Base-by-base conservation (phyloP, 2,888 invertebrate species). In the Parnassius apollo region DNA sequence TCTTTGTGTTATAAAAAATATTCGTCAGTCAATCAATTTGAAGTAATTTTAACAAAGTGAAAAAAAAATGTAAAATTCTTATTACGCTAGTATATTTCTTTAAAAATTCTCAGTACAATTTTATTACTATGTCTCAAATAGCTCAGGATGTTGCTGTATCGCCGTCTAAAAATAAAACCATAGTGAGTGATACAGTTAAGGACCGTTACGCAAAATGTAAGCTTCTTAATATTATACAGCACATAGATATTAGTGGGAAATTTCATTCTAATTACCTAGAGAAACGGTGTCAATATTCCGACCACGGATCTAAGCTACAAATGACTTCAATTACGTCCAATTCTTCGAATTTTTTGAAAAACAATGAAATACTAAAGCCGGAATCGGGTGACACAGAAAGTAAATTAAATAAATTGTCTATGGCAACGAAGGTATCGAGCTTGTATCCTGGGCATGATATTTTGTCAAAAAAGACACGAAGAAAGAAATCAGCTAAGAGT, bases 221-320 rank as follows among this genome's bases (percentile, higher is more conserved):
- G 2, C 64, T 77, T 42, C 63, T 78, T 2, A 76, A 80, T 13
- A 63, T 68, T 0, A 76, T 83, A 11, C 80, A 83, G 58, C 83
- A 83, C 51, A 78, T 83, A 0, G 83, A 85, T 61, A 81, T 83
- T 9, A 76, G 70, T 44, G 83, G 83, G 0, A 79, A 74, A 58
- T 66, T 54, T 2, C 66, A 69, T 2, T 60, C 70, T 0, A 73
- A 62, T 44, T 77, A 77, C 48, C 52, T 64, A 0, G 75, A 75
- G 42, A 69, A 66, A 1, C 66, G 55, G 2, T 69, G 60, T 2
- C 52, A 51, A 0, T 61, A 56, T 18, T 11, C 42, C 11, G 59
- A 65, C 11, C 46, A 60, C 9, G 42, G 42, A 1, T 54, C 64
- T 0, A 11, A 7, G 12, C 10, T 67, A 8, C 59, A 68, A 0